A percentile compares a stretch with the other conserved stretches of the same genome.
Conservation (phyloP, 2,888 invertebrate genomes). For the Drosophila silvestris region DNA sequence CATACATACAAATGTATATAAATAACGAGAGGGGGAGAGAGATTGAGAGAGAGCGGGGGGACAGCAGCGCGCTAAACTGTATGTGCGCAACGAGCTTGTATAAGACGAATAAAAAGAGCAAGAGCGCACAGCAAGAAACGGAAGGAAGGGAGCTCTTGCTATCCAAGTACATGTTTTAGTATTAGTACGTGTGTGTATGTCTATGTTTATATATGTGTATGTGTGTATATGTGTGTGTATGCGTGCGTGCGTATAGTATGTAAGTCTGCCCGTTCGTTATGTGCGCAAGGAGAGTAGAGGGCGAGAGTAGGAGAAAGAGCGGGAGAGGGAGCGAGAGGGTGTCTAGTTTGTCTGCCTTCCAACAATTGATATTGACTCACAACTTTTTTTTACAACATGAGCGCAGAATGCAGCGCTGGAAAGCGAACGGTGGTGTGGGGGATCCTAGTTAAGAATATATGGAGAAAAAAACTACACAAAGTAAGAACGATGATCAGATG, state of each 20-base stretch:
- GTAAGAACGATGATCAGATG: constrained; percentile 44
- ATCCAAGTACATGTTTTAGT: constrained; percentile 54
- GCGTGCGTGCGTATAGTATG: constrained; percentile 28
- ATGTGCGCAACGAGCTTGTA: constrained; percentile 77
- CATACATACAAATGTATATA: neutral
- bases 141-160: constrained; percentile 72
- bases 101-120: constrained; percentile 62
- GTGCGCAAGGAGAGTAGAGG: constrained; percentile 33
- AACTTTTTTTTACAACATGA: constrained; percentile 54
- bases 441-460: constrained; percentile 31
- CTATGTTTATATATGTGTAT: neutral
- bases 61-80: constrained; percentile 65
- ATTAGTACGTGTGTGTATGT: constrained; percentile 21
- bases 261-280: constrained; percentile 19
- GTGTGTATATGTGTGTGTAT: neutral
- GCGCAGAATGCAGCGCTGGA: constrained; percentile 32
- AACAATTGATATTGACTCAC: constrained; percentile 74
- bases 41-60: constrained; percentile 1
- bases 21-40: constrained; percentile 16
- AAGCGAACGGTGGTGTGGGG: neutral
- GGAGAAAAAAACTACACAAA: constrained; percentile 24
- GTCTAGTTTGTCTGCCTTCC: constrained; percentile 53
- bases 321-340: constrained; percentile 25
- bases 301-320: constrained; percentile 17
- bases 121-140: constrained; percentile 57